These are phyloP conservation scores for Protobothrops flavoviridis DNA, from an alignment of 2,113 vertebrate species.

Conservation along the genomic window DNA sequence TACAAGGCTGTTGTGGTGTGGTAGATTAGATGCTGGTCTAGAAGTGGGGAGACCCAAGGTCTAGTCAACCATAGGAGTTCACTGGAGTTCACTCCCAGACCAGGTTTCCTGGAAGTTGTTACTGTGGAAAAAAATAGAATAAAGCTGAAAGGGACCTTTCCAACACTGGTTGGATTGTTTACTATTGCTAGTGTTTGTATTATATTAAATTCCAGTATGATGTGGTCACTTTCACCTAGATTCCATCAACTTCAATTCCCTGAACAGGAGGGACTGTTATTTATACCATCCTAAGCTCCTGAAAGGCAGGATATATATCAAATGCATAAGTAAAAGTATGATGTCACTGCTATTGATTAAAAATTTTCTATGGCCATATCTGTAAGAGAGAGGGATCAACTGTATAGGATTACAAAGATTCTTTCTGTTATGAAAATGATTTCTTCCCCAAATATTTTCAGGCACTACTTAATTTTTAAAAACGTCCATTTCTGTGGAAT, in stretches of 20 bases:
- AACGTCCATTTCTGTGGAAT: background rate
- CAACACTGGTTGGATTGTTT: too few species aligned
- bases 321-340: background rate
- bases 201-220: too few species aligned
- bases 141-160: too few species aligned
- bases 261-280: too few species aligned
- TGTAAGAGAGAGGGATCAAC: background rate
- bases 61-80: background rate
- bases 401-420: background rate
- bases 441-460: background rate
- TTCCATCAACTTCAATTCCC: too few species aligned
- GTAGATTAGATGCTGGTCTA: background rate
- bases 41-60: background rate
- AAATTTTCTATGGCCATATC: background rate
- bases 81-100: background rate
- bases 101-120: too few species aligned
- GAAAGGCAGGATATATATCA: background rate
- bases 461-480: background rate
- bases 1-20: background rate
- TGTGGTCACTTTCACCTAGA: too few species aligned
- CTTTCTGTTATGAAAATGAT: background rate
- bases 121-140: background rate
- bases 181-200: too few species aligned
- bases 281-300: background rate
- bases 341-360: background rate